phyloP scores from a whole-genome alignment of 2,797 vertebrate species.

The Limnodromus scolopaceus region DNA sequence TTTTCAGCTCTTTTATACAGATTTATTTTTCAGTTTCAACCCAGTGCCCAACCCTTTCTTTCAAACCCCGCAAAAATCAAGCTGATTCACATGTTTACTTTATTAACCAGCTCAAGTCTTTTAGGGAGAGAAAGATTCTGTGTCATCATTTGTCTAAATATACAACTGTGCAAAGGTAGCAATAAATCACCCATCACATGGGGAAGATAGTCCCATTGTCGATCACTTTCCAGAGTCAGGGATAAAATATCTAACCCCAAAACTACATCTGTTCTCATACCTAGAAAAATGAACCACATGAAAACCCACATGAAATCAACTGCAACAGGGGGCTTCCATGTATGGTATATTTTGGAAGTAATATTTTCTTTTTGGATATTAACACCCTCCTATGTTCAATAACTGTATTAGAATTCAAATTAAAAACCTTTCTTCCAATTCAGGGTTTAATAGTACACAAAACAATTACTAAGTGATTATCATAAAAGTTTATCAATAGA shows the following conservation, averaged over 20 bases:
- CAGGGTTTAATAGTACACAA: not conserved
- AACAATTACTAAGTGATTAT: not conserved
- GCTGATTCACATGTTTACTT: not conserved
- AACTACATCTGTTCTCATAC: not conserved
- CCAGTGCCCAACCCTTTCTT: not conserved
- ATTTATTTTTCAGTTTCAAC: not conserved
- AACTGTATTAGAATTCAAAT: not conserved
- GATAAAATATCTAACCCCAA: not conserved
- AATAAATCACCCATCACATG: not conserved
- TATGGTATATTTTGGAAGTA: not conserved
- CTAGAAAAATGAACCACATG: not conserved
- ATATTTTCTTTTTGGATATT: not conserved
- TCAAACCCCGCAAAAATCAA: not conserved
- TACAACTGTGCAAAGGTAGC: not conserved
- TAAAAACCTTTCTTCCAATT: not conserved
- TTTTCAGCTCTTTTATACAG: not conserved
- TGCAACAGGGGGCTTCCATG: not conserved
- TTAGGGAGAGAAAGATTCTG: not conserved
- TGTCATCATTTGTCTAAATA: not conserved
- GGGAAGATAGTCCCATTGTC: not conserved
- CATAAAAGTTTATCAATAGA: not conserved
- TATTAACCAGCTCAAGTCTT: not conserved
- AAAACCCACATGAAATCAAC: not conserved
- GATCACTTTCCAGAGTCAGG: not conserved
- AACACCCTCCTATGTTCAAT: not conserved